These are phyloP conservation scores for Dromas ardeola DNA, from an alignment of 2,113 vertebrate genomes.

Conservation along the genomic window DNA sequence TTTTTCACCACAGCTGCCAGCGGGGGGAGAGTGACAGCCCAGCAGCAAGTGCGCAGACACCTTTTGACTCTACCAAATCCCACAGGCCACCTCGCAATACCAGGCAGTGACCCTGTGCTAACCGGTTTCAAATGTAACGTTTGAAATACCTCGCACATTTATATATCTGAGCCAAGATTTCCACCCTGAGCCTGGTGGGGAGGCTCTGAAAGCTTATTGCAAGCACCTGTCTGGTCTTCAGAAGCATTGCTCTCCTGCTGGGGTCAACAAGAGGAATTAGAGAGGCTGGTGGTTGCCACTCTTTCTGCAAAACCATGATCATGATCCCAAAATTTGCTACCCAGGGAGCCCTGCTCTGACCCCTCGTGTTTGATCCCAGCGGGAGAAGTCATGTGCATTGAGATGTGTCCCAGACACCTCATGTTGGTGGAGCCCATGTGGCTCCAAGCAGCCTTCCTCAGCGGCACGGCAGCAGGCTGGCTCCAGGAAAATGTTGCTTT, in stretches of 20 bases:
- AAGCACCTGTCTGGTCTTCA: conserved; percentile 59
- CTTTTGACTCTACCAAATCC: background rate
- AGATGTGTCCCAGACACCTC: conserved; percentile 17
- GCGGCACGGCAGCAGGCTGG: background rate
- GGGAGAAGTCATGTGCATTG: background rate
- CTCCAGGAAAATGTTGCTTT: background rate
- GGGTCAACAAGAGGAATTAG: conserved; percentile 39
- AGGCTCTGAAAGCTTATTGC: conserved; percentile 47
- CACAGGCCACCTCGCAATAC: background rate
- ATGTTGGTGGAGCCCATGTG: background rate
- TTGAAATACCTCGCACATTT: conserved; percentile 46
- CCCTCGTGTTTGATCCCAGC: background rate
- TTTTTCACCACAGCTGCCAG: conserved; percentile 18
- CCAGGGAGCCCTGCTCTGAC: background rate
- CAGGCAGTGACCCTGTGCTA: conserved; percentile 45
- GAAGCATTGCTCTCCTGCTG: conserved; percentile 17
- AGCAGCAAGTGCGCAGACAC: conserved; percentile 26
- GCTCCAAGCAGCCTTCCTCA: background rate
- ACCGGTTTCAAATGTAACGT: conserved; percentile 49
- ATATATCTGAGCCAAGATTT: conserved; percentile 38
- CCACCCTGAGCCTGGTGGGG: conserved; percentile 18
- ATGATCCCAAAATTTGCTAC: background rate
- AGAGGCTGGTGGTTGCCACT: background rate
- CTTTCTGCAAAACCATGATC: background rate
- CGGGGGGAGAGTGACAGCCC: conserved; percentile 8